phyloP scores from a whole-genome alignment of 2,888 invertebrate genomes.

The Sturmia bella region DNA sequence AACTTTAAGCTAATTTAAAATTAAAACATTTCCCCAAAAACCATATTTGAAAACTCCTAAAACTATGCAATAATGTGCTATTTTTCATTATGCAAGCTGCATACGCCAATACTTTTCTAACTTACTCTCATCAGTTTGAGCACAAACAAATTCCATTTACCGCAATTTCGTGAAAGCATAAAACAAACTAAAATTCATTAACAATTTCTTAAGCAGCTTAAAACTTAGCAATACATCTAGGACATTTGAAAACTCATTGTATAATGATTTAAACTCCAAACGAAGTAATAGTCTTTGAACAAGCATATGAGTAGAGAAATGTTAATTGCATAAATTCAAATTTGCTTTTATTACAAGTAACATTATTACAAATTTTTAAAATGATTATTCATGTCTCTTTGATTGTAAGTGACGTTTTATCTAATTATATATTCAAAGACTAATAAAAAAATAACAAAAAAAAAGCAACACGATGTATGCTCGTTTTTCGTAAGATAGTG shows the following conservation, averaged over 20 bases:
- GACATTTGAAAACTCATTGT: too few relatives aligned
- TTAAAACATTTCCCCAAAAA: too few relatives aligned
- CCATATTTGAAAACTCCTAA: too few relatives aligned
- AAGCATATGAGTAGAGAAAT: constrained; percentile 8
- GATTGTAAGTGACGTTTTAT: constrained; percentile 25
- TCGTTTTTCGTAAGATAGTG: constrained; percentile 1
- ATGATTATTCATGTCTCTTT: constrained; percentile 5
- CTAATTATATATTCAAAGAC: not conserved
- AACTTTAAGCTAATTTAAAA: too few relatives aligned
- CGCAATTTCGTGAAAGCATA: not conserved
- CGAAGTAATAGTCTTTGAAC: not conserved
- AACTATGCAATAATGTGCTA: too few relatives aligned
- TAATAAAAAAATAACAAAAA: not conserved
- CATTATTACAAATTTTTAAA: not conserved
- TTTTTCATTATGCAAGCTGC: too few relatives aligned
- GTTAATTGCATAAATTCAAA: constrained; percentile 11
- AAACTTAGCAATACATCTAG: constrained; percentile 21
- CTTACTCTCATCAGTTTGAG: too few relatives aligned
- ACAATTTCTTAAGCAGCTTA: constrained; percentile 36
- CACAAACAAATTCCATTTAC: not conserved
- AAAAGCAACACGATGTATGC: constrained; percentile 5
- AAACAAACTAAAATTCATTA: constrained; percentile 11
- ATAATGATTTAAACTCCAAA: not conserved
- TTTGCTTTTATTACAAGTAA: not conserved
- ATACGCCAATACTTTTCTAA: too few relatives aligned